Conservation (phyloP, 2,888 invertebrate species). For the Morinoia aosen region DNA sequence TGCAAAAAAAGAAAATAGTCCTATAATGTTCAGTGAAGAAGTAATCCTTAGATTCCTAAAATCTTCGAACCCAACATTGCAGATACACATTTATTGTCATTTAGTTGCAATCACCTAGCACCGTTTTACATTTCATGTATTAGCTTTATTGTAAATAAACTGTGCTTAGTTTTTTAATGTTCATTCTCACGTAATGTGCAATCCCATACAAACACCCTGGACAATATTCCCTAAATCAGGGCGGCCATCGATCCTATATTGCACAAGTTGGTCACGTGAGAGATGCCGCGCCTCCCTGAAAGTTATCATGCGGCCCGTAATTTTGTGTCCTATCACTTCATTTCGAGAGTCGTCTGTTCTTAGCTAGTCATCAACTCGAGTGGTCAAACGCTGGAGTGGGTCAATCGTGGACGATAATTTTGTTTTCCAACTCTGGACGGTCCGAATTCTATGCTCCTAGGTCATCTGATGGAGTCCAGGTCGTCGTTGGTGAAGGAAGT, state of each 20-base stretch:
- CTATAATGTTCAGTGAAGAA: too few species aligned
- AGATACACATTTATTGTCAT: too few species aligned
- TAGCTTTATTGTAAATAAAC: too few species aligned
- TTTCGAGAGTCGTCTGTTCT: background rate
- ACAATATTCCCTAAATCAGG: background rate
- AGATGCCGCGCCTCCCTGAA: background rate
- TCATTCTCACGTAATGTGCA: background rate
- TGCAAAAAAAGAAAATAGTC: too few species aligned
- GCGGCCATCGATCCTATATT: background rate
- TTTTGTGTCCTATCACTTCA: background rate
- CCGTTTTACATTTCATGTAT: too few species aligned
- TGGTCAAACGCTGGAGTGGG: background rate
- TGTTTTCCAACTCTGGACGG: background rate
- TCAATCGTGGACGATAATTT: slow-evolving; percentile 1
- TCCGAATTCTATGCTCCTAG: background rate
- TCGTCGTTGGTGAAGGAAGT: background rate
- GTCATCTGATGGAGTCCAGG: slow-evolving; percentile 7
- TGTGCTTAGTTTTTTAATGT: too few species aligned
- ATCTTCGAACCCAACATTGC: too few species aligned
- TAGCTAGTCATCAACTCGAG: background rate
- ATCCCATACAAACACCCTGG: background rate
- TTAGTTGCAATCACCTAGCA: background rate
- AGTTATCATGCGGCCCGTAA: background rate
- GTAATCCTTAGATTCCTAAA: too few species aligned
- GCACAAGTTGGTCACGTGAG: background rate